Conservation (phyloP, 2,888 invertebrate species). For the Heliconius charithonia region DNA sequence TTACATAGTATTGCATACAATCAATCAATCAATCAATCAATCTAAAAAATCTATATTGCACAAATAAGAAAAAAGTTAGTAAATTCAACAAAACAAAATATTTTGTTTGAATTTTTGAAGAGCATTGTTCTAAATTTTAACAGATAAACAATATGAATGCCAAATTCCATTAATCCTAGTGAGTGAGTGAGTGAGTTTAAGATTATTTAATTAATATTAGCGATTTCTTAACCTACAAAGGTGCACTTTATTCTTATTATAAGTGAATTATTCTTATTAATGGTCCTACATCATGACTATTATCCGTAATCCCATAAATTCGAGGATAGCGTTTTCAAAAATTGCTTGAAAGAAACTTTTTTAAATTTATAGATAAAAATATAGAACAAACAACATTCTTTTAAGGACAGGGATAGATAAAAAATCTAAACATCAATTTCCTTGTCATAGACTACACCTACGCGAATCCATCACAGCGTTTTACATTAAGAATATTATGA, state of each 20-base stretch:
- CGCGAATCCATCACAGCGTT: constrained; percentile 56
- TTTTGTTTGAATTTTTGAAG: background rate
- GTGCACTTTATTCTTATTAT: constrained; percentile 57
- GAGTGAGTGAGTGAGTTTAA: constrained; percentile 15
- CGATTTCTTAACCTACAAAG: constrained; percentile 52
- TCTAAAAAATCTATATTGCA: background rate
- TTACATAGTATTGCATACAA: constrained; percentile 51
- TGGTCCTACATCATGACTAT: constrained; percentile 56
- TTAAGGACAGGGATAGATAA: constrained; percentile 26
- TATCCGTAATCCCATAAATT: constrained; percentile 47
- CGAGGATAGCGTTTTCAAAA: constrained; percentile 41
- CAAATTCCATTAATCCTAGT: background rate
- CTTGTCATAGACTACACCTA: constrained; percentile 50
- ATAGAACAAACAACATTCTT: constrained; percentile 27
- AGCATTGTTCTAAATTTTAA: background rate
- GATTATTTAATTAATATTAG: constrained; percentile 28
- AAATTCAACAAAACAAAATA: background rate
- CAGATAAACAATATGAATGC: constrained; percentile 11
- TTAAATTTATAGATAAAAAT: constrained; percentile 13
- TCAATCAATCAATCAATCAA: background rate
- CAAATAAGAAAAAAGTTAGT: background rate
- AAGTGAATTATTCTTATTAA: constrained; percentile 53
- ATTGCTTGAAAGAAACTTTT: constrained; percentile 25
- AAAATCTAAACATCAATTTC: constrained; percentile 32
- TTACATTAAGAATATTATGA: constrained; percentile 46